Conservation (phyloP, 2,888 invertebrate genomes). For the Heliothis peltigera region DNA sequence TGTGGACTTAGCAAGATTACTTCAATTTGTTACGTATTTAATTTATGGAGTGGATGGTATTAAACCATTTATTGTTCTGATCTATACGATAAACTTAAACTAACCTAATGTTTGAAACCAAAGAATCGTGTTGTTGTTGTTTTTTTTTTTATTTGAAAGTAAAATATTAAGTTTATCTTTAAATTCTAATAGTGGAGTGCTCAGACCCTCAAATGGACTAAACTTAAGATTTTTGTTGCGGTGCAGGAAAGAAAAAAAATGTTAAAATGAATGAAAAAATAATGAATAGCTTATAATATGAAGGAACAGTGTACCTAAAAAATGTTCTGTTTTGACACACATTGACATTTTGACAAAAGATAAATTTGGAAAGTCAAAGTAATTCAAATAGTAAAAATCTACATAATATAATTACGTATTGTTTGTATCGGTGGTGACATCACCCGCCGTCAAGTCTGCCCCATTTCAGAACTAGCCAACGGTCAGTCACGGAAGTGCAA, state of each 20-base stretch:
- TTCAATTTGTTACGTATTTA: constrained; percentile 50
- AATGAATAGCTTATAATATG: too few relatives aligned
- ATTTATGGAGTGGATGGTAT: constrained; percentile 23
- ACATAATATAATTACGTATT: constrained; percentile 28
- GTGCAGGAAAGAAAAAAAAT: too few relatives aligned
- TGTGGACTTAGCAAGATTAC: constrained; percentile 48
- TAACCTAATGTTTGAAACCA: too few relatives aligned
- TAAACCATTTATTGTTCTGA: background rate
- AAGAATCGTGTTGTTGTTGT: background rate
- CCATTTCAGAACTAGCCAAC: constrained; percentile 66
- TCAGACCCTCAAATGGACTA: too few relatives aligned
- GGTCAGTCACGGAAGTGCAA: constrained; percentile 79
- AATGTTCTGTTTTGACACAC: too few relatives aligned
- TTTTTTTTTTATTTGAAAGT: background rate
- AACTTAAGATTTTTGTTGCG: too few relatives aligned
- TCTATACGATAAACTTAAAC: too few relatives aligned
- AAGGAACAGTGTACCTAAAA: too few relatives aligned
- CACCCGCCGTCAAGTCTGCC: constrained; percentile 60
- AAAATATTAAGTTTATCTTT: constrained; percentile 14
- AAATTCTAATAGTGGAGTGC: constrained; percentile 31
- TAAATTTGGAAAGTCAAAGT: too few relatives aligned
- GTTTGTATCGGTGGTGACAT: constrained; percentile 36
- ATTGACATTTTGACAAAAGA: too few relatives aligned
- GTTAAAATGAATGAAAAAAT: too few relatives aligned
- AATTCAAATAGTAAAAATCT: too few relatives aligned